phyloP scores from a whole-genome alignment of 1,140 invertebrate species.

The Drosophila kurseongensis region DNA sequence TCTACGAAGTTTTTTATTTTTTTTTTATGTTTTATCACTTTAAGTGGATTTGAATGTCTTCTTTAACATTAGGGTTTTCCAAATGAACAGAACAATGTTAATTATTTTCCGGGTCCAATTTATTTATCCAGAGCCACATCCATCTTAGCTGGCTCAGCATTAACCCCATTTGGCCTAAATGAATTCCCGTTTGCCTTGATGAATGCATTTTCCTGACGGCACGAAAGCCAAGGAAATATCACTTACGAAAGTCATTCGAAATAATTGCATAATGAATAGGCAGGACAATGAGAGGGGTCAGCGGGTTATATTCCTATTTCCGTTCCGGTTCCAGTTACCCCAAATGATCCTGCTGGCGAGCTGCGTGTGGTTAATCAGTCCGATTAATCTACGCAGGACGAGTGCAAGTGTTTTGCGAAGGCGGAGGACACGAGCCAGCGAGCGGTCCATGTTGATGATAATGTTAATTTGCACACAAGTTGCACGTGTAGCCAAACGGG shows the following conservation, averaged over 20 bases:
- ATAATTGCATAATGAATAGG: slow-evolving; percentile 81
- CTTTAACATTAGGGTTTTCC: too few relatives aligned
- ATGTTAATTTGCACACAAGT: slow-evolving; percentile 77
- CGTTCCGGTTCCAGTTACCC: not conserved
- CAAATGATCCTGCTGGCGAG: slow-evolving; percentile 1
- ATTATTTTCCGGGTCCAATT: slow-evolving; percentile 1
- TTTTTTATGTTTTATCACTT: too few relatives aligned
- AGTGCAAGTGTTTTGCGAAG: slow-evolving; percentile 32
- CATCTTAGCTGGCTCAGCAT: slow-evolving; percentile 1
- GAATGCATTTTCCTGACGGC: slow-evolving; percentile 40
- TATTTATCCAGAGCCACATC: slow-evolving; percentile 7
- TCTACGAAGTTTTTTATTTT: too few relatives aligned
- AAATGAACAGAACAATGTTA: not conserved
- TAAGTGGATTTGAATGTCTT: too few relatives aligned
- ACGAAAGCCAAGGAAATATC: slow-evolving; percentile 67
- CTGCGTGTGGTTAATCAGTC: slow-evolving; percentile 77
- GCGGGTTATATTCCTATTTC: slow-evolving; percentile 2
- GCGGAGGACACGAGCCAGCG: slow-evolving; percentile 13
- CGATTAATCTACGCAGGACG: slow-evolving; percentile 78
- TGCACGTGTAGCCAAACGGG: slow-evolving; percentile 44
- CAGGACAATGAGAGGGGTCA: slow-evolving; percentile 36
- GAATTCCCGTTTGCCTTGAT: slow-evolving; percentile 32
- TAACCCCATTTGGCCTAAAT: slow-evolving; percentile 12
- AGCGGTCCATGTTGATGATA: slow-evolving; percentile 55
- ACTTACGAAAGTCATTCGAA: slow-evolving; percentile 80